Conservation (phyloP, 2,797 vertebrate genomes). For the Schizothorax lantsangensis region DNA sequence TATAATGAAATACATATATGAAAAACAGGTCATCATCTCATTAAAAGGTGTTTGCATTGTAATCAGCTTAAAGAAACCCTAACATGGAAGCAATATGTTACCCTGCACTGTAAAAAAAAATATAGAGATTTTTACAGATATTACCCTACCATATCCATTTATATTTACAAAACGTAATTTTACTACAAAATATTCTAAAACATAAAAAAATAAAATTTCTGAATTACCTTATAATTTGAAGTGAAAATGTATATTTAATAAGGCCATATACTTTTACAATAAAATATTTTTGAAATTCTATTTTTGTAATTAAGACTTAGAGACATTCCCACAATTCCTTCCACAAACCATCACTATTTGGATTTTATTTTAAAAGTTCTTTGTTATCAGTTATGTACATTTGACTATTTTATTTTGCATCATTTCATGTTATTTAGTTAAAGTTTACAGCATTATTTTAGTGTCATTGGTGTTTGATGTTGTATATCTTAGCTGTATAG, state of each 20-base stretch:
- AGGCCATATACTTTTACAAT: not conserved
- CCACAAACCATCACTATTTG: not conserved
- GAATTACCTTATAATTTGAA: not conserved
- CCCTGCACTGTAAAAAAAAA: not conserved
- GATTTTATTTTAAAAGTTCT: not conserved
- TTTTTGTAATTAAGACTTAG: not conserved
- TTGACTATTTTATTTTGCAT: not conserved
- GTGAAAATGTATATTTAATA: not conserved
- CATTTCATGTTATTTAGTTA: not conserved
- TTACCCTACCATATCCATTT: not conserved
- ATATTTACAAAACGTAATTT: not conserved
- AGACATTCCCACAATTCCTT: not conserved
- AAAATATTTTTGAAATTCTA: not conserved
- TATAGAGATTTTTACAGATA: not conserved
- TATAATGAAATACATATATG: not conserved
- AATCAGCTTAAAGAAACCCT: not conserved
- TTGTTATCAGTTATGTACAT: not conserved
- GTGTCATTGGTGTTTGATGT: not conserved
- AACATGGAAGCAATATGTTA: not conserved
- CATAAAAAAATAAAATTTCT: not conserved
- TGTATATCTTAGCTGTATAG: not conserved
- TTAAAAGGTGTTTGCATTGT: not conserved
- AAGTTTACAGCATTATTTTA: not conserved
- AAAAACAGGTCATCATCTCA: not conserved
- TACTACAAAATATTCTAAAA: not conserved